These are phyloP conservation scores for Drosophila teissieri DNA, from an alignment of 1,140 invertebrate species.

Conservation along the genomic window DNA sequence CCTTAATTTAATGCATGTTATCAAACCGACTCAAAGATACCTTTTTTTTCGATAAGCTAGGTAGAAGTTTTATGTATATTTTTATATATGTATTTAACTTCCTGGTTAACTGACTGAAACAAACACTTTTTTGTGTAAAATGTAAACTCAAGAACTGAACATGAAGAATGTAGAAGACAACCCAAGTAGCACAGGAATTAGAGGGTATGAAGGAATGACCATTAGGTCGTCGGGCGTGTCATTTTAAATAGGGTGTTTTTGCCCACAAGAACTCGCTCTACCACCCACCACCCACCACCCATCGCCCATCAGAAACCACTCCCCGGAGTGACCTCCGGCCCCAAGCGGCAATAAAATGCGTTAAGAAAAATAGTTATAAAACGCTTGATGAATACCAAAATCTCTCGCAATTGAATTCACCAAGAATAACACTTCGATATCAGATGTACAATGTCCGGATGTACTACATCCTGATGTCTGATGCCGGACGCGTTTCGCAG, in stretches of 20 bases:
- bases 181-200: not conserved
- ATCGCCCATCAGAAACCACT: conserved; percentile 13
- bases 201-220: conserved; percentile 27
- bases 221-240: conserved; percentile 73
- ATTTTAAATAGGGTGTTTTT: conserved; percentile 63
- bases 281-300: not conserved
- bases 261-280: conserved; percentile 9
- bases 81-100: too few relatives aligned
- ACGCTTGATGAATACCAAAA: conserved; percentile 81
- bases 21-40: not conserved
- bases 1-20: not conserved
- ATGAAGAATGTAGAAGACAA: not conserved
- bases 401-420: conserved; percentile 69
- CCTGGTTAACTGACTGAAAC: too few relatives aligned
- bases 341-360: conserved; percentile 79
- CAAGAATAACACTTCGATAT: conserved; percentile 12
- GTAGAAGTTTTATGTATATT: too few relatives aligned
- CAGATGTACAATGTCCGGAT: conserved; percentile 21
- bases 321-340: conserved; percentile 36
- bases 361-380: conserved; percentile 83
- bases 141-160: too few relatives aligned
- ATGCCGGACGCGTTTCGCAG: conserved; percentile 62
- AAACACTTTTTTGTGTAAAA: too few relatives aligned
- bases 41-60: not conserved
- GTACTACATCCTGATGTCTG: conserved; percentile 30